Conservation (phyloP, 2,888 invertebrate species). For the Crepidodera aurea region DNA sequence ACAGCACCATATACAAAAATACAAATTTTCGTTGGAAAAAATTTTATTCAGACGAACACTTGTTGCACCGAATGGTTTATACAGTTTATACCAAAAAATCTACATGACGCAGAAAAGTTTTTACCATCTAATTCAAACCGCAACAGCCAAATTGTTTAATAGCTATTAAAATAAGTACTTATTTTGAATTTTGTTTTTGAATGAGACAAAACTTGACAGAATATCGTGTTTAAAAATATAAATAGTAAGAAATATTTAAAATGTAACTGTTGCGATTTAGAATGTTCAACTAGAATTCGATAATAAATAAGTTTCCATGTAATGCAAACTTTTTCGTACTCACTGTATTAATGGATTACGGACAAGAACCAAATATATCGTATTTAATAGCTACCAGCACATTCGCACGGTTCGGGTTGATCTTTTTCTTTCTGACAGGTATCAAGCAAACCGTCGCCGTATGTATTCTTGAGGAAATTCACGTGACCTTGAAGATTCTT, state of each 20-base stretch:
- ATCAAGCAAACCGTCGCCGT: constrained; percentile 51
- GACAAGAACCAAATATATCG: background rate
- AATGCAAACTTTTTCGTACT: too few relatives aligned
- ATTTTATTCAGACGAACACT: constrained; percentile 2
- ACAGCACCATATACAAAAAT: background rate
- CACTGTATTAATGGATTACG: background rate
- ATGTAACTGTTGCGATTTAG: too few relatives aligned
- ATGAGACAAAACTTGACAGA: too few relatives aligned
- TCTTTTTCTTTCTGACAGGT: background rate
- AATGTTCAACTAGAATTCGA: too few relatives aligned
- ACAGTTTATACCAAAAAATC: background rate
- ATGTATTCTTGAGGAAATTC: constrained; percentile 66
- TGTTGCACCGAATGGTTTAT: too few relatives aligned
- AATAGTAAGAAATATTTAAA: too few relatives aligned
- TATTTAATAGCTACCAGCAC: constrained; percentile 46
- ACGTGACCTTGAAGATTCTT: constrained; percentile 71
- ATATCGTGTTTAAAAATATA: too few relatives aligned
- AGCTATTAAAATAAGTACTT: too few relatives aligned
- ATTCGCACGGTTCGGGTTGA: constrained; percentile 52
- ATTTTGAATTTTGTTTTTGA: too few relatives aligned
- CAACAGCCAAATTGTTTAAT: too few relatives aligned
- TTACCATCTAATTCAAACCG: too few relatives aligned
- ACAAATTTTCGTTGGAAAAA: background rate
- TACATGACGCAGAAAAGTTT: background rate
- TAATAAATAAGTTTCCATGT: too few relatives aligned